A percentile compares a stretch with the other conserved stretches of the same genome.
Evolutionary conservation across 1,140 invertebrate species (phyloP).

Genomic region (Drosophila rufa): DNA sequence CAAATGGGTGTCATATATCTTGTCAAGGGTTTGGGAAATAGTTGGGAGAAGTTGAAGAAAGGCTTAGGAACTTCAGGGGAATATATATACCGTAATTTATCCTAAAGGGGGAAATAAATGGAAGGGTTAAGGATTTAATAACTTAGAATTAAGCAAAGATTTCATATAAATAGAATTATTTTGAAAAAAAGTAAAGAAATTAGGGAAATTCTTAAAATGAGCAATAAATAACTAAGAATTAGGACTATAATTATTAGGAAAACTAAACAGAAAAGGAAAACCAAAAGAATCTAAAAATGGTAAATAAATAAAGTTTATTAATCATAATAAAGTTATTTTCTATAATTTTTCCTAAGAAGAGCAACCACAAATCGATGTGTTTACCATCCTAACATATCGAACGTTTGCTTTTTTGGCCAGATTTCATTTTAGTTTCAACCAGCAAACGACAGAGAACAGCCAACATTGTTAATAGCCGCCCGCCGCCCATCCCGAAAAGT

Average conservation of each 20-base stretch:
- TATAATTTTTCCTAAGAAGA: neutral
- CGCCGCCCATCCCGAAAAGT: conserved; percentile 44
- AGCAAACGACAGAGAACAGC: conserved; percentile 16
- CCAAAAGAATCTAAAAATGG: neutral
- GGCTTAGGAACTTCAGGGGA: neutral
- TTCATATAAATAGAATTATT: too few relatives aligned
- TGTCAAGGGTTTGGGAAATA: neutral
- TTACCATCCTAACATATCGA: neutral
- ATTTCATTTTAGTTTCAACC: conserved; percentile 34
- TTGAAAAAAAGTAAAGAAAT: too few relatives aligned
- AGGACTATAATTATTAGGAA: too few relatives aligned
- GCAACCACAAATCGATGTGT: neutral
- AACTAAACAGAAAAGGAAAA: too few relatives aligned
- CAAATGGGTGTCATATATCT: conserved; percentile 28
- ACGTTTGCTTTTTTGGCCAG: neutral
- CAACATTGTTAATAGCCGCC: conserved; percentile 68
- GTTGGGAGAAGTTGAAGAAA: neutral
- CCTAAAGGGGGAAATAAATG: neutral
- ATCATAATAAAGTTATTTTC: neutral
- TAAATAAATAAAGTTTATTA: neutral
- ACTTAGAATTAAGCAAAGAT: too few relatives aligned
- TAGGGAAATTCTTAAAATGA: neutral
- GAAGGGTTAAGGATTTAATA: too few relatives aligned
- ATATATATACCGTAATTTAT: conserved; percentile 2
- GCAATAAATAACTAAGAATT: neutral